Evolutionary conservation across 1,140 invertebrate genomes (phyloP), one percentile per base, ranked within the genome.

Genomic region (Drosophila simulans): DNA sequence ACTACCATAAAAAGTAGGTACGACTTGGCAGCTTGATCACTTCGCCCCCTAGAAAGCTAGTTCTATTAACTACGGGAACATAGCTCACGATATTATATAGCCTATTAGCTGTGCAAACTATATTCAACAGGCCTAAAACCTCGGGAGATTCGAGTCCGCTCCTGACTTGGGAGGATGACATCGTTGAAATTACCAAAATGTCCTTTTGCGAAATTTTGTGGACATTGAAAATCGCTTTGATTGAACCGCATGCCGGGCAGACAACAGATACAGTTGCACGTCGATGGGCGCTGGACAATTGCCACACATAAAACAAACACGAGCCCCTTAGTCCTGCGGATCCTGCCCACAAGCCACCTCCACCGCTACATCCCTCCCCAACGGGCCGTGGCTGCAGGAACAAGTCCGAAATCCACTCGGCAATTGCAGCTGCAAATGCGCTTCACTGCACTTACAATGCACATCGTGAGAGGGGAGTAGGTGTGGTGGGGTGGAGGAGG

Each of bases 221-320:
- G 84, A 89, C 84, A 89, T 89, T 90, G 84, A 75, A 89, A 89
- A 89, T 89, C 84, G 84, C 84, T 89, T 89, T 89, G 84, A 89
- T 89, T 89, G 84, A 89, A 89, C 84, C 84, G 84, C 84, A 89
- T 84, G 73, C 73, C 52, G 60, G 60, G 77, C 59, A 70, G 75
- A 88, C 83, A 79, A 74, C 79, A 82, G 45, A 69, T 70, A 83
- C 59, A 45, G 40, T 58, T 48, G 43, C 43, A 22, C 66, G 72
- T 76, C 62, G 71, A 52, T 39, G 62, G 72, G 72, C 69, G 35
- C 83, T 83, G 79, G 85, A 86, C 83, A 86, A 88, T 86, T 66
- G 83, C 75, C 83, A 65, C 83, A 86, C 79, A 86, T 86, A 86
- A 86, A 88, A 88, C 84, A 86, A 86, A 88, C 83, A 88, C 70